A percentile compares a stretch with the other conserved stretches of the same genome.
These are phyloP conservation scores for Chanos chanos DNA, from an alignment of 2,797 vertebrate genomes.

Conservation along the genomic window DNA sequence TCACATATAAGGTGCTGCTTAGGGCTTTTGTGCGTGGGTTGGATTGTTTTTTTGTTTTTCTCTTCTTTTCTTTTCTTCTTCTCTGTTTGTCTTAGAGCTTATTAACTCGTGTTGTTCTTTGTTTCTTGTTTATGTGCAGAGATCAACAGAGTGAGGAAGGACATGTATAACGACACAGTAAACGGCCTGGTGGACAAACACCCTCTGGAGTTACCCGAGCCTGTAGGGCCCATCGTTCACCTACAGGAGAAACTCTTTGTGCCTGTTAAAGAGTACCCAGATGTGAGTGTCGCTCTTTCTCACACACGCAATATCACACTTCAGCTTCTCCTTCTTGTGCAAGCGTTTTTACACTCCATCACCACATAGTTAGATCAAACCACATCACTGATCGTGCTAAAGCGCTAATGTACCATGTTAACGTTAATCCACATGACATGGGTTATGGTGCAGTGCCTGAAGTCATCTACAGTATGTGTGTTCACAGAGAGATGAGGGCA, in stretches of 20 bases:
- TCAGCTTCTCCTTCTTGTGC: too few relatives aligned
- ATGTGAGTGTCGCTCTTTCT: conserved; percentile 61
- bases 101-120: neutral
- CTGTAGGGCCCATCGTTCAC: conserved; percentile 74
- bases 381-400: too few relatives aligned
- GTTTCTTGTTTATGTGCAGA: conserved; percentile 58
- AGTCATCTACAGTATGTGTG: too few relatives aligned
- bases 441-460: too few relatives aligned
- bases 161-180: conserved; percentile 81
- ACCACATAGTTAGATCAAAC: too few relatives aligned
- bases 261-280: conserved; percentile 82
- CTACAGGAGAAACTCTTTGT: conserved; percentile 83
- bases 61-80: neutral
- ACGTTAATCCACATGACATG: too few relatives aligned
- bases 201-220: conserved; percentile 77
- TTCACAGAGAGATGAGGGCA: too few relatives aligned
- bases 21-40: neutral
- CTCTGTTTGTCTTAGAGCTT: neutral
- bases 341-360: too few relatives aligned
- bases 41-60: conserved; percentile 4
- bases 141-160: conserved; percentile 83
- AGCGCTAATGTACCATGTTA: too few relatives aligned
- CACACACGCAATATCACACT: neutral
- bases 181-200: conserved; percentile 79
- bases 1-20: neutral